phyloP scores from a whole-genome alignment of 2,113 vertebrate species.

The Protomyctophum bolini region DNA sequence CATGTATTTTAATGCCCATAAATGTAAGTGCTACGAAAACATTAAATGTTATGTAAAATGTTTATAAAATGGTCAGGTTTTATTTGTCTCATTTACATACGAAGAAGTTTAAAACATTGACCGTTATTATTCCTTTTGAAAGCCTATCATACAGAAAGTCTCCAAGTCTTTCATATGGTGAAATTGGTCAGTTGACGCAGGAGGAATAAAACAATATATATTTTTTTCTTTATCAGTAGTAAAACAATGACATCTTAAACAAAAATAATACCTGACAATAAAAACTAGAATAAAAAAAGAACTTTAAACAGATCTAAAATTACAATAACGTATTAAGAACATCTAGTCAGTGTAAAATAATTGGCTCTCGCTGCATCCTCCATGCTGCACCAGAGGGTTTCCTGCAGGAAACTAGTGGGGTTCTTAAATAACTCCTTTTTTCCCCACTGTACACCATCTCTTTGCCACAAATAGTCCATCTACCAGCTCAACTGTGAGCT shows the following conservation, averaged over 20 bases:
- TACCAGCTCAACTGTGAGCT: too few species aligned
- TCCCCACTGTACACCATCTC: too few species aligned
- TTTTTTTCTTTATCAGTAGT: not conserved
- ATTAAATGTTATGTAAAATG: slow-evolving; percentile 60
- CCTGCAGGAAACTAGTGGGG: slow-evolving; percentile 27
- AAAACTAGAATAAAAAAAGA: slow-evolving; percentile 28
- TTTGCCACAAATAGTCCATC: too few species aligned
- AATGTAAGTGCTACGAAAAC: slow-evolving; percentile 22
- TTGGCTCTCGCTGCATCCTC: slow-evolving; percentile 51
- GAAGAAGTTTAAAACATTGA: slow-evolving; percentile 32
- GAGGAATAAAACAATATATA: not conserved
- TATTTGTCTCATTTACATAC: slow-evolving; percentile 43
- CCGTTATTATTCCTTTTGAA: not conserved
- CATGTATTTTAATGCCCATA: slow-evolving; percentile 33
- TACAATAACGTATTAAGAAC: slow-evolving; percentile 19
- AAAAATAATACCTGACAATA: slow-evolving; percentile 20
- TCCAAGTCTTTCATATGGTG: not conserved
- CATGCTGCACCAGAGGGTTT: not conserved
- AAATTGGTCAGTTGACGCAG: not conserved
- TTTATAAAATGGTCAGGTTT: slow-evolving; percentile 46
- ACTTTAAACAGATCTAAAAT: not conserved
- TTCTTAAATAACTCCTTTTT: slow-evolving; percentile 22
- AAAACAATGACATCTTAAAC: not conserved
- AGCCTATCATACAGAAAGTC: not conserved
- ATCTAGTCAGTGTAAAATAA: slow-evolving; percentile 13